These are phyloP conservation scores for Hestina assimilis DNA, from an alignment of 1,140 invertebrate genomes.

Conservation along the genomic window DNA sequence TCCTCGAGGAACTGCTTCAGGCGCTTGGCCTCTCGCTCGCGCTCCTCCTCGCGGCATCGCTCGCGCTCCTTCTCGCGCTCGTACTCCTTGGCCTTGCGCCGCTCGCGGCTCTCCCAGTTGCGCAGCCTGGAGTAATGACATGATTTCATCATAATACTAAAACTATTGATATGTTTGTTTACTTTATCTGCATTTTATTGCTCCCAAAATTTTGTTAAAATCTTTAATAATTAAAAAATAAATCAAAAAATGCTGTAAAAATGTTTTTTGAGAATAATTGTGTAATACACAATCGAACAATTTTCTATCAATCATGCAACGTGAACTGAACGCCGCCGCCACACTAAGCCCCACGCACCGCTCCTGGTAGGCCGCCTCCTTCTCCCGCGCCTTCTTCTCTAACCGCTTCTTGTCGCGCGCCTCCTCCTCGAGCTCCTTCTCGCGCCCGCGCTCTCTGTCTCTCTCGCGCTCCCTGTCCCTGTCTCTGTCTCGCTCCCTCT, in stretches of 20 bases:
- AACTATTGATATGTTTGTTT: too few relatives aligned
- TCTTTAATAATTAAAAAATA: too few relatives aligned
- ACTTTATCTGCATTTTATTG: too few relatives aligned
- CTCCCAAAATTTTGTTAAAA: too few relatives aligned
- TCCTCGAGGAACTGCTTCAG: slow-evolving; percentile 99
- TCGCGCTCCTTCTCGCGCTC: slow-evolving; percentile 94
- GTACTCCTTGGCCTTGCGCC: slow-evolving; percentile 95
- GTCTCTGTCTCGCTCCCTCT: slow-evolving; percentile 78
- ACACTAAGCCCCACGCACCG: too few relatives aligned
- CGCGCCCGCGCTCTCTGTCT: slow-evolving; percentile 79
- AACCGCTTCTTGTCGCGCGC: slow-evolving; percentile 92
- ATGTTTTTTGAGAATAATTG: too few relatives aligned
- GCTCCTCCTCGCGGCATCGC: slow-evolving; percentile 88
- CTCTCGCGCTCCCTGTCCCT: slow-evolving; percentile 76
- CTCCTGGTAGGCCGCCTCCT: slow-evolving; percentile 96
- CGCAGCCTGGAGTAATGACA: slow-evolving; percentile 81
- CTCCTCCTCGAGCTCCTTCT: slow-evolving; percentile 95
- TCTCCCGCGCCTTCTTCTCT: slow-evolving; percentile 94
- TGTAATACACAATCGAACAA: too few relatives aligned
- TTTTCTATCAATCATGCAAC: too few relatives aligned
- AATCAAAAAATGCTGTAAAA: too few relatives aligned
- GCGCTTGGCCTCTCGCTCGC: slow-evolving; percentile 93
- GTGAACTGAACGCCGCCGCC: too few relatives aligned
- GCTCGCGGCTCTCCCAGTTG: slow-evolving; percentile 96
- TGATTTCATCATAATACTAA: too few relatives aligned